Evolutionary conservation across 2,888 invertebrate genomes (phyloP), one percentile per base, ranked within the genome.

Genomic region (Digitonthophagus gazella): DNA sequence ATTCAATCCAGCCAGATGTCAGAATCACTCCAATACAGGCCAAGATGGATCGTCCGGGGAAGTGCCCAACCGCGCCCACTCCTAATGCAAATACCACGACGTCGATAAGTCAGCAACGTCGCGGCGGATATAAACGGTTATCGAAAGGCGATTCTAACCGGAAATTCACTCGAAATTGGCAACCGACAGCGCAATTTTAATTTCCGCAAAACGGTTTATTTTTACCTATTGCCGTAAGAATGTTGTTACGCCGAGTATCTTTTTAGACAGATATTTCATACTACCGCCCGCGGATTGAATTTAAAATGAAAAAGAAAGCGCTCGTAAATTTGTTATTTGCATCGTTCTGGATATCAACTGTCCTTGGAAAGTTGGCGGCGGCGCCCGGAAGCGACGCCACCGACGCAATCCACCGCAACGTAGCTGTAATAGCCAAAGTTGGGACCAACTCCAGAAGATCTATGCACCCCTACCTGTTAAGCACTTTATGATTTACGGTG

Each of bases 21-120:
- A 79, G 75, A 78, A 77, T 79, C 79, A 77, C 77, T 76, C 77
- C 74, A 77, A 77, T 77, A 78, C 78, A 78, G 77, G 78, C 74
- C 77, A 78, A 78, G 77, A 79, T 77, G 74, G 77, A 78, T 78
- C 77, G 78, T 74, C 73, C 71, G 72, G 69, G 76, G 75, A 78
- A 76, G 75, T 75, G 75, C 74, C 72, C 74, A 68, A 68, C 65
- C 65, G 69, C 75, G 76, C 74, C 78, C 74, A 72, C 74, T 73
- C 75, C 74, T 76, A 76, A 78, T 78, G 78, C 77, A 78, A 78
- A 78, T 77, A 77, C 76, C 76, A 76, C 75, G 74, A 76, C 77
- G 11, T 44, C 28, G 28, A 44, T 44, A 44, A 44, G 28, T 44
- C 28, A 11, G 28, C 28, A 44, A 44, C 75, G 74, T 73, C 72